These are phyloP conservation scores for Caretta caretta DNA, from an alignment of 2,113 vertebrate genomes.

Conservation along the genomic window DNA sequence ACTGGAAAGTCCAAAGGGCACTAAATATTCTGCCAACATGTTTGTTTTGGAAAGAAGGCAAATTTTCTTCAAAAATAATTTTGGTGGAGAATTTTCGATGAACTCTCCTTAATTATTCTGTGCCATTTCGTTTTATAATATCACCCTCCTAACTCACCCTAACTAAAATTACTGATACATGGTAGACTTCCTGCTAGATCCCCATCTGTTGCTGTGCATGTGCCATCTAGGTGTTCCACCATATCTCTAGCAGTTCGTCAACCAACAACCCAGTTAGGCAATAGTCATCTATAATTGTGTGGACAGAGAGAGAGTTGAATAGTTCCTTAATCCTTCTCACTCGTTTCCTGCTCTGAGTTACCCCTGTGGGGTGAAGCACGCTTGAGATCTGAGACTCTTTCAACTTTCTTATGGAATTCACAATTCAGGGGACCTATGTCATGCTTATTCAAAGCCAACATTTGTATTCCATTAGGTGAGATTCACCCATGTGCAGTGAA, in stretches of 20 bases:
- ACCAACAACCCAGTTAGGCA: background rate
- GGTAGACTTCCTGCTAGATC: background rate
- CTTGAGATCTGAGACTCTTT: background rate
- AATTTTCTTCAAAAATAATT: background rate
- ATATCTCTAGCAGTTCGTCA: background rate
- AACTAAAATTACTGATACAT: background rate
- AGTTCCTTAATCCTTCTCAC: background rate
- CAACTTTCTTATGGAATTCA: background rate
- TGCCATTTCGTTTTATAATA: background rate
- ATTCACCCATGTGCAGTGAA: background rate
- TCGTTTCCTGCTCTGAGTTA: background rate
- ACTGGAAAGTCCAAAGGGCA: background rate
- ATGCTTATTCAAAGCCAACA: background rate
- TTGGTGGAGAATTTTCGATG: background rate
- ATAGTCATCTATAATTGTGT: background rate
- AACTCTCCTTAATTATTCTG: background rate
- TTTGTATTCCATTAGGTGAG: background rate
- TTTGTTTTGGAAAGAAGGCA: too few relatives aligned
- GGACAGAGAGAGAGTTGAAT: background rate
- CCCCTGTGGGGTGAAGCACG: background rate
- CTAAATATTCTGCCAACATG: too few relatives aligned
- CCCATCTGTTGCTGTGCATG: background rate
- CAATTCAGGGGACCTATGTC: background rate
- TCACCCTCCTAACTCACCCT: background rate
- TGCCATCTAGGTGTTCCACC: background rate